Base-by-base conservation (phyloP, 1,140 invertebrate species). In the Cheumatopsyche charites region DNA sequence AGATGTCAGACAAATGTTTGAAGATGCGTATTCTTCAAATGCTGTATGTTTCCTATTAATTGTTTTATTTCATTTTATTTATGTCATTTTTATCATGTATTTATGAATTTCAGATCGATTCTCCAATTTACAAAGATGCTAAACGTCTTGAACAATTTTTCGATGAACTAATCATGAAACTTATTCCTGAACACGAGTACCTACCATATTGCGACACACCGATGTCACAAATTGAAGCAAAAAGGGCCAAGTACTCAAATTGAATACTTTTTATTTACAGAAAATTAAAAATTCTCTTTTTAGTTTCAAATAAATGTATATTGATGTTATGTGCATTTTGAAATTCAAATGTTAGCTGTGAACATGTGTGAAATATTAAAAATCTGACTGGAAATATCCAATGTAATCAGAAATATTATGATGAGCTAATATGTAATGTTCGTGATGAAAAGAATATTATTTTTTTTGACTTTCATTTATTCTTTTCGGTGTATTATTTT, bases 1-100 rank as follows among this genome's bases (percentile, higher is more conserved):
- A 52, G 95, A 97, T 82, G 89, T 94, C 63, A 88, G 92, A 71
- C 86, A 94, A 72, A 91, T 97, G 79, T 96, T 97, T 82, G 90
- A 89, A 80, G 96, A 96, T 83, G 95, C 93, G 63, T 92, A 91
- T 79, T 86, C 84, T 13, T 95, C 90, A 80, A 95, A 96, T 86
- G 83, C 90, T 77, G 94, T 95, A 87, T 90, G 89, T 87, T 76
- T 67, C 61, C 5, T 17, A 5, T 13, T 55, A 1, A 4, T 58
- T 68, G 55, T 67, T 26, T 47, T 67, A 15, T 58, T 2, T 11
- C 19, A 42, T 58, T 58, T 58, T 9, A 19, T 41, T 9, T 4
- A 41, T 42, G 25, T 61, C 43, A 58, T 29, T 1, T 25, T 13
- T 11, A 29, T 62, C 5, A 62, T 7, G 21, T 62, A 62, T 25